These are phyloP conservation scores for Ictalurus furcatus DNA, from an alignment of 2,113 vertebrate species.

Conservation along the genomic window DNA sequence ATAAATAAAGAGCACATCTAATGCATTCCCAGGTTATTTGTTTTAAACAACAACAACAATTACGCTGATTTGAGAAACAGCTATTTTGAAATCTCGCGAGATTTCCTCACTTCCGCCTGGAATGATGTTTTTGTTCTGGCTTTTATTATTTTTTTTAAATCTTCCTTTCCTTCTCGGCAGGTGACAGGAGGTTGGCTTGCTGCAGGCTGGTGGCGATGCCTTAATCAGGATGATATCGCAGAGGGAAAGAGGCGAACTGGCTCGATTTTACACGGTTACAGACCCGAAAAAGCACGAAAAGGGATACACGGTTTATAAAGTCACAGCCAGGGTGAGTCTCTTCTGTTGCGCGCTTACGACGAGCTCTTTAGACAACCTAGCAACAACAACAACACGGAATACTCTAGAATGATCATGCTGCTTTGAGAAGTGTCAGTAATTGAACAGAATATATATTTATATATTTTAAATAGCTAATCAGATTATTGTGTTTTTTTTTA, in stretches of 20 bases:
- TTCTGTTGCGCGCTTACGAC: no score
- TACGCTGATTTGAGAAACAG: background rate
- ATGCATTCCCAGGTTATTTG: no score
- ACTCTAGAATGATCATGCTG: background rate
- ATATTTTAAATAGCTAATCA: no score
- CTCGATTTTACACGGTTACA: slow-evolving; percentile 96
- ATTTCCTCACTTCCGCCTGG: background rate
- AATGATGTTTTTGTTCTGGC: no score
- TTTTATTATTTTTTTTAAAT: no score
- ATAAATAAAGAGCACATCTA: no score
- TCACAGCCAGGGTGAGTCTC: slow-evolving; percentile 89
- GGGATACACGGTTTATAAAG: slow-evolving; percentile 95
- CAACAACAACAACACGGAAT: background rate
- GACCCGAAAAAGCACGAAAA: slow-evolving; percentile 88
- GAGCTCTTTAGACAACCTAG: background rate
- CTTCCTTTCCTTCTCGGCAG: slow-evolving; percentile 6
- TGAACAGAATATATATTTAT: background rate
- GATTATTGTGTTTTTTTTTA: background rate
- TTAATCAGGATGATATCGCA: slow-evolving; percentile 86
- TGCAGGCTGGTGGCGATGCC: slow-evolving; percentile 63
- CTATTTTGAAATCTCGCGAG: slow-evolving; percentile 24
- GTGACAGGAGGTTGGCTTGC: background rate
- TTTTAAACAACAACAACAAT: background rate
- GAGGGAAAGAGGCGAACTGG: slow-evolving; percentile 84
- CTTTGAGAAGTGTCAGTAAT: background rate